Percentiles rank a stretch among this genome's conserved stretches.
phyloP scores from a whole-genome alignment of 2,113 vertebrate species.

The Ariopsis seemanni region DNA sequence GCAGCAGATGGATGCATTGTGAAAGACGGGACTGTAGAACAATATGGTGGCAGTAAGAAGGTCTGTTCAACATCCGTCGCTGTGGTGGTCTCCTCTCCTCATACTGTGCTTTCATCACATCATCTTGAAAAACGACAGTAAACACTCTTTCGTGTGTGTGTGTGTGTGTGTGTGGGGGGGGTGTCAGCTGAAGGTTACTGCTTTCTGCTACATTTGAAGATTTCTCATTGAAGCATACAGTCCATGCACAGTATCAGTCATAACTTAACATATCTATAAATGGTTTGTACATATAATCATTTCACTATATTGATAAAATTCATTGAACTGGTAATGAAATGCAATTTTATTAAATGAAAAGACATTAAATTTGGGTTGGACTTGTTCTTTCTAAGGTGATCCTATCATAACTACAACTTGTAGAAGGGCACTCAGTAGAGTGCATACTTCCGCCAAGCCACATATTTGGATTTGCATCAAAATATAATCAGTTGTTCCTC shows the following conservation, averaged over 20 bases:
- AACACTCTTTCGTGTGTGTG: conserved; percentile 52
- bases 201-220: not conserved
- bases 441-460: too few relatives aligned
- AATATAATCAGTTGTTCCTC: too few relatives aligned
- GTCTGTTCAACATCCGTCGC: conserved; percentile 56
- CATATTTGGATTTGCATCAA: too few relatives aligned
- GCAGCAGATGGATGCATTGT: conserved; percentile 67
- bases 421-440: too few relatives aligned
- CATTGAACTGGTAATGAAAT: too few relatives aligned
- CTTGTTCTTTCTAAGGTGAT: not conserved
- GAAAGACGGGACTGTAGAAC: conserved; percentile 54
- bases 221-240: not conserved
- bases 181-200: conserved; percentile 46
- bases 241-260: not conserved
- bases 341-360: not conserved
- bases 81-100: conserved; percentile 65
- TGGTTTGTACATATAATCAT: too few relatives aligned
- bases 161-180: not conserved
- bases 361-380: not conserved
- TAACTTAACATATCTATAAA: not conserved
- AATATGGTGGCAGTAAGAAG: conserved; percentile 59
- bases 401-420: not conserved
- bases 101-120: conserved; percentile 56
- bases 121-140: conserved; percentile 59
- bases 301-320: not conserved